Evolutionary conservation across 2,888 invertebrate genomes (phyloP), one percentile per base, ranked within the genome.

Genomic region (Monoplex corrugatus): DNA sequence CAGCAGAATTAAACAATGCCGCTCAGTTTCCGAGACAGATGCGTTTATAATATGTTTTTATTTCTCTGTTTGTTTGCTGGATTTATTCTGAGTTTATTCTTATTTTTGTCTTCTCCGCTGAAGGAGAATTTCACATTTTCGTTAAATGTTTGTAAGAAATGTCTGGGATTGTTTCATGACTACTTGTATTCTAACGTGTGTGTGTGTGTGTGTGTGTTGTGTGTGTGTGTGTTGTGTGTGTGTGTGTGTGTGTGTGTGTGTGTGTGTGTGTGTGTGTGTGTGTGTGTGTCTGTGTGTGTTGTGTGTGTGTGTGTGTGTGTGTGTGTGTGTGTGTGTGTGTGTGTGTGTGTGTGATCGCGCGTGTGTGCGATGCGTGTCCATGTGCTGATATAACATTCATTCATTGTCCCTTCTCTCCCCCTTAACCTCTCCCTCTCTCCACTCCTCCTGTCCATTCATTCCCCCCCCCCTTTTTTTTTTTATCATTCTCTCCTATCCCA

Each of bases 161-260:
- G n/a, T n/a, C n/a, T n/a, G n/a, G n/a, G n/a, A n/a, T n/a, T n/a
- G n/a, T n/a, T n/a, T n/a, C n/a, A n/a, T n/a, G n/a, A n/a, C n/a
- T n/a, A n/a, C n/a, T n/a, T n/a, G n/a, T n/a, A n/a, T n/a, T n/a
- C n/a, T n/a, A n/a, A n/a, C 32, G 68, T 68, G 68, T 68, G 68
- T 68, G 68, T 68, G 68, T 68, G 68, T 68, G 68, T 68, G 68
- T 68, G 68, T 68, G 68, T 68, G 68, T 68, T 63, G 68, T 68
- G 68, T 68, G 68, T 68, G 68, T 68, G 68, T 63, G 63, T 63
- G 63, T 63, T 63, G 13, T 63, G 63, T 63, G 23, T 63, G 63
- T 63, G 13, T 28, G 23, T 23, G 8, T 23, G 63, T 63, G 63
- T 63, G 23, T 63, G 23, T 3, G 23, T 16, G 23, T 28, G 13